Percentiles rank a stretch among this genome's conserved stretches.
These are phyloP conservation scores for Magallana gigas DNA, from an alignment of 1,140 invertebrate species.

Conservation along the genomic window DNA sequence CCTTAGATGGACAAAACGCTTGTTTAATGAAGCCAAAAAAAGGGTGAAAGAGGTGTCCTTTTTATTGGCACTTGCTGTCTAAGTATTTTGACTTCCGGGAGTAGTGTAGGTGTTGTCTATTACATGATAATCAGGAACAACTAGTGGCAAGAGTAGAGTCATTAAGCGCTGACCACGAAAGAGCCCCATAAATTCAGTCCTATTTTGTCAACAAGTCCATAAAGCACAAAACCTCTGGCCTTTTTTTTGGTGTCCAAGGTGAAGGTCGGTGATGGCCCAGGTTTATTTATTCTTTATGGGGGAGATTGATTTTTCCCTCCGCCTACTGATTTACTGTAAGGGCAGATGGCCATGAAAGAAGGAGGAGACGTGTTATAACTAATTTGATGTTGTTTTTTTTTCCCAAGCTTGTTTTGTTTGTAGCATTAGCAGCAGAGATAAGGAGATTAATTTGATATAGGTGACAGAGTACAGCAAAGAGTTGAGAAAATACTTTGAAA, in stretches of 20 bases:
- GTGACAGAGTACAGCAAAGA: too few species aligned
- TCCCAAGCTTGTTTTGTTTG: neutral
- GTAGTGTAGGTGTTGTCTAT: constrained; percentile 23
- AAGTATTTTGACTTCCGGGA: constrained; percentile 14
- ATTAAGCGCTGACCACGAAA: neutral
- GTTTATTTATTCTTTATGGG: neutral
- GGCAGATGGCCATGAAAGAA: neutral
- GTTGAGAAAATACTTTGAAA: too few species aligned
- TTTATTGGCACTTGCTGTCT: neutral
- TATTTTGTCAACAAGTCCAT: constrained; percentile 11
- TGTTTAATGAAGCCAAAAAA: neutral
- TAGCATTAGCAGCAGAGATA: neutral
- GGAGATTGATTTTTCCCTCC: neutral
- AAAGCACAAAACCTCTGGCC: constrained; percentile 5
- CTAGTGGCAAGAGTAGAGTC: neutral
- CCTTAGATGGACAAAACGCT: too few species aligned
- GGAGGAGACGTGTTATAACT: neutral
- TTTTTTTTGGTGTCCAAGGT: neutral
- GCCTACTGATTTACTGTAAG: neutral
- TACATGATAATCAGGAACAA: neutral
- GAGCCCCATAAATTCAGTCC: neutral
- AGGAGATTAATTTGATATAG: neutral
- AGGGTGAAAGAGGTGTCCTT: neutral
- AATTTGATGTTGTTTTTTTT: neutral
- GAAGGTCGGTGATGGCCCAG: neutral